Evolutionary conservation across 2,797 vertebrate species (phyloP), one percentile per base, ranked within the genome.

Genomic region (Neosalanx taihuensis): DNA sequence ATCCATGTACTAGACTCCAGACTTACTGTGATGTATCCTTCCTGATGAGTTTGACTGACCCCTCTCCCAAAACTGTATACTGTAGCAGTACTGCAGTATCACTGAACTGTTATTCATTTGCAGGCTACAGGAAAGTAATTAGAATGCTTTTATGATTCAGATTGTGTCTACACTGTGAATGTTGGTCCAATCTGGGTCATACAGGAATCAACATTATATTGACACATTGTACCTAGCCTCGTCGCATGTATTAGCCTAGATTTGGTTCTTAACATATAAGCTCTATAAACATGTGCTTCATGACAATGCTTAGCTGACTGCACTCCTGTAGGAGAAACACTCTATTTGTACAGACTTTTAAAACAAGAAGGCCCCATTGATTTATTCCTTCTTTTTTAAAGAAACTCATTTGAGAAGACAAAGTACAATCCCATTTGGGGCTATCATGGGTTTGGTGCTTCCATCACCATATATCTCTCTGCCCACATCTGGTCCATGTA

Each of bases 121-220:
- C 70, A 3, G 60, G 23, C 37, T 59, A 35, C 37, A 46, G 70
- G 64, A 69, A 66, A 63, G 72, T 60, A 53, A 56, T 46, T 51
- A 71, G 31, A 65, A 70, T 41, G 72, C 26, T 31, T 73, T 79
- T 81, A 75, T 81, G 72, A 74, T 12, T 74, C 51, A 46, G 41
- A 46, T 46, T 46, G 9, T 46, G 12, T 46, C 10, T 46, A 46
- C 41, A 46, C 41, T 46, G 41, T 13, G 41, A 46, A 46, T 56
- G 51, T 56, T 3, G 15, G 18, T 56, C 15, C 1, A 17, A n/a
- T n/a, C 15, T 56, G 51, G 17, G 15, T n/a, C 51, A 56, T 56
- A n/a, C 15, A 17, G 15, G 51, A n/a, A 56, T 17, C 18, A n/a
- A 56, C 51, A 56, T 56, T 56, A n/a, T 56, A 56, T 56, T 17